Evolutionary conservation across 2,797 vertebrate genomes (phyloP).

Genomic region (Fratercula arctica): DNA sequence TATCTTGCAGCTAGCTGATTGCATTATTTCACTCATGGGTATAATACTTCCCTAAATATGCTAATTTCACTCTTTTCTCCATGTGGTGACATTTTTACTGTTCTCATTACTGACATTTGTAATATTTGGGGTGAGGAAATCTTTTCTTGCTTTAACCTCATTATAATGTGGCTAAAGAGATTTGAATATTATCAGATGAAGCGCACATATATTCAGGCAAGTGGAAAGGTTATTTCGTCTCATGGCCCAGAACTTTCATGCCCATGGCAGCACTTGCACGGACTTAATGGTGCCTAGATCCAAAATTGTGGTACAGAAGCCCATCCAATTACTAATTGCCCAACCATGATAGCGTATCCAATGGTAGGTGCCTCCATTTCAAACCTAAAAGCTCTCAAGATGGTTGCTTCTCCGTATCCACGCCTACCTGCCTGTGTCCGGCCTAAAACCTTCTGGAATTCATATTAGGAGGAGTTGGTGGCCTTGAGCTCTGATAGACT

Average conservation of each 20-base stretch:
- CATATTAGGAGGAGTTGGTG: background rate
- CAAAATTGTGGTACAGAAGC: background rate
- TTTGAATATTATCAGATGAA: slow-evolving; percentile 47
- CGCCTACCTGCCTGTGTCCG: background rate
- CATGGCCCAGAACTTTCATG: background rate
- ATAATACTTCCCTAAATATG: slow-evolving; percentile 70
- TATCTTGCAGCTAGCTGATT: slow-evolving; percentile 72
- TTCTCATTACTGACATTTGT: slow-evolving; percentile 66
- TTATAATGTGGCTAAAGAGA: slow-evolving; percentile 38
- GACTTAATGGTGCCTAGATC: background rate
- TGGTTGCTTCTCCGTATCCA: background rate
- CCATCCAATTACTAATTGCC: background rate
- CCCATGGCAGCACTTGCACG: background rate
- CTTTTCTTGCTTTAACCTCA: slow-evolving; percentile 53
- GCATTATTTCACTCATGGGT: slow-evolving; percentile 70
- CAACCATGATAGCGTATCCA: rapidly evolving
- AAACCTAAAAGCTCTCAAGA: background rate
- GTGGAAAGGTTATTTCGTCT: slow-evolving; percentile 34
- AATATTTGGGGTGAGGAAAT: slow-evolving; percentile 57
- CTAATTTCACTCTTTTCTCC: slow-evolving; percentile 68
- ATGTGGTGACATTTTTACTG: slow-evolving; percentile 68
- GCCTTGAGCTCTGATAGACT: background rate
- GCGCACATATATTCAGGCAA: background rate
- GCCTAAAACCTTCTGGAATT: background rate
- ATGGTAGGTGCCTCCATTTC: background rate